Conservation (phyloP, 2,888 invertebrate species). For the Gymnoscelis rufifasciata region DNA sequence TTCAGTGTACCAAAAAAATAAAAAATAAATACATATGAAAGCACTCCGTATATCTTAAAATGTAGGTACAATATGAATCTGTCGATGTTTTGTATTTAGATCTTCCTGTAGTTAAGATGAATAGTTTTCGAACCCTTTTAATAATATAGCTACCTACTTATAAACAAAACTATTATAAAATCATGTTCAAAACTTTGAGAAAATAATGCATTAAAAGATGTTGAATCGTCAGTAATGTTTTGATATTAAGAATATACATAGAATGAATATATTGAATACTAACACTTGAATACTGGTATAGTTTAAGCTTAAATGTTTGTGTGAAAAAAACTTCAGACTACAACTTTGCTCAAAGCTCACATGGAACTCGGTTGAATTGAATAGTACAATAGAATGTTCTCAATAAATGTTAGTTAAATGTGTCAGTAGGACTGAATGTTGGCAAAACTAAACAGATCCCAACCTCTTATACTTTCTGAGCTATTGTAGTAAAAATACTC, state of each 20-base stretch:
- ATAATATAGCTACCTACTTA: background rate
- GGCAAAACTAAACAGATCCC: background rate
- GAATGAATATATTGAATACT: conserved; percentile 33
- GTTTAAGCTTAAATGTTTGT: conserved; percentile 2
- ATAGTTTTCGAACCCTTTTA: conserved; percentile 4
- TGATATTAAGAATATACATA: conserved; percentile 47
- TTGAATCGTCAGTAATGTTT: conserved; percentile 57
- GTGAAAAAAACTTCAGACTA: conserved; percentile 29
- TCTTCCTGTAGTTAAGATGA: conserved; percentile 23
- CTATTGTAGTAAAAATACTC: conserved; percentile 13
- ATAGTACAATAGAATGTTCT: conserved; percentile 2
- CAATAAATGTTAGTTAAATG: conserved; percentile 18
- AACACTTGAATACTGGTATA: conserved; percentile 26
- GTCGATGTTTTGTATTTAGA: conserved; percentile 7
- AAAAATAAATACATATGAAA: background rate
- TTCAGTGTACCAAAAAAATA: background rate
- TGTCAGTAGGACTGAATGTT: background rate
- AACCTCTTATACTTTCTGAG: background rate
- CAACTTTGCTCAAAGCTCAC: conserved; percentile 62
- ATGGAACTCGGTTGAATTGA: conserved; percentile 11
- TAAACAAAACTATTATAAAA: background rate
- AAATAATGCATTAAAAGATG: conserved; percentile 7
- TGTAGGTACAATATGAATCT: conserved; percentile 1
- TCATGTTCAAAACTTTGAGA: background rate
- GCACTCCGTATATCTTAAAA: conserved; percentile 1